Conservation (phyloP, 2,797 vertebrate genomes). For the Amphiprion clarkii region DNA sequence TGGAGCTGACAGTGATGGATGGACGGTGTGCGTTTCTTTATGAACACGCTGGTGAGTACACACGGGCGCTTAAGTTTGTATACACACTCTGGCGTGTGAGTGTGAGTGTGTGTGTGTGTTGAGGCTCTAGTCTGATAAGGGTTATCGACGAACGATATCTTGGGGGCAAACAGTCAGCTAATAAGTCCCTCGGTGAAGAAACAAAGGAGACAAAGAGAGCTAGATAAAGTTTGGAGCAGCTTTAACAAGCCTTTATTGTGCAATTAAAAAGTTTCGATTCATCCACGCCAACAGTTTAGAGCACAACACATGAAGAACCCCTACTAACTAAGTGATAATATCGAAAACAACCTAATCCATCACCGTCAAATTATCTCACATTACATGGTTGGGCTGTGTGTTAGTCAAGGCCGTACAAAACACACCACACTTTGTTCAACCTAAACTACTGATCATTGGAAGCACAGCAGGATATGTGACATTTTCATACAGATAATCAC, state of each 20-base stretch:
- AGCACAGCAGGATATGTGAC: no score
- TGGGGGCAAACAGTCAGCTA: constrained; percentile 38
- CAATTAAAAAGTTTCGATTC: constrained; percentile 30
- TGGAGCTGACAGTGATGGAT: constrained; percentile 91
- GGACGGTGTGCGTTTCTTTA: constrained; percentile 18
- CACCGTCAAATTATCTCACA: no score
- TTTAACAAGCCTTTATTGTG: constrained; percentile 29
- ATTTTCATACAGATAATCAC: no score
- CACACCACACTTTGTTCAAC: no score
- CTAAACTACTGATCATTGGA: no score
- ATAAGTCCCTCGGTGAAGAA: constrained; percentile 43
- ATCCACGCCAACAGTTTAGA: not conserved
- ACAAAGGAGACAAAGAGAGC: constrained; percentile 20
- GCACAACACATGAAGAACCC: not conserved
- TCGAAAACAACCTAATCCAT: not conserved
- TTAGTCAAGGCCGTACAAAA: no score
- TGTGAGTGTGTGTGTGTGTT: constrained; percentile 5
- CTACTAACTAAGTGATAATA: not conserved
- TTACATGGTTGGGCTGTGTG: no score
- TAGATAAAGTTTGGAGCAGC: constrained; percentile 18
- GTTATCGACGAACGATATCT: constrained; percentile 40
- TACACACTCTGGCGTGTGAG: not conserved
- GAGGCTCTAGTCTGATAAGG: constrained; percentile 16
- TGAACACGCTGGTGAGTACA: constrained; percentile 31
- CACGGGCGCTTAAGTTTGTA: constrained; percentile 15